Evolutionary conservation across 2,113 vertebrate species (phyloP).

Genomic region (Embiotoca jacksoni): DNA sequence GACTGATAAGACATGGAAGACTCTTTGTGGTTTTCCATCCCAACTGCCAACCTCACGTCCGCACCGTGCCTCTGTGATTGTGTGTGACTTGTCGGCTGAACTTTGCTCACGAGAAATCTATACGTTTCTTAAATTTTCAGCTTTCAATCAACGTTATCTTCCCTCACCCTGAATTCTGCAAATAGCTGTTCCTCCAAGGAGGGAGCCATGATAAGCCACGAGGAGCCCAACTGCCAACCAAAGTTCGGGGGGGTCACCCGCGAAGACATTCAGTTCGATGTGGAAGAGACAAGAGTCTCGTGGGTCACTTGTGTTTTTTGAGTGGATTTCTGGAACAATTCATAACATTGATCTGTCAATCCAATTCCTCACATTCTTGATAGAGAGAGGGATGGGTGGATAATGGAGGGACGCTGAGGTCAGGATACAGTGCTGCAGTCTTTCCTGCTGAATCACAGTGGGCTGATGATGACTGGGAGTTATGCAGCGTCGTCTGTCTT

Average conservation of each 20-base stretch:
- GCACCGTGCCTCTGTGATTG: not conserved
- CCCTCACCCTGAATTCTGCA: slow-evolving; percentile 21
- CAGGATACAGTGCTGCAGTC: slow-evolving; percentile 31
- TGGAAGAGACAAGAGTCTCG: not conserved
- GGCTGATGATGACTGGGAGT: slow-evolving; percentile 48
- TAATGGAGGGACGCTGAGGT: slow-evolving; percentile 11
- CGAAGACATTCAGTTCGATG: not conserved
- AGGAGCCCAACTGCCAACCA: not conserved
- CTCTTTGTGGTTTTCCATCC: slow-evolving; percentile 35
- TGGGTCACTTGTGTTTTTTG: slow-evolving; percentile 1
- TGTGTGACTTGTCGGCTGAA: slow-evolving; percentile 13
- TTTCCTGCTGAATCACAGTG: slow-evolving; percentile 78
- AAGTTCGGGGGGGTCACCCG: slow-evolving; percentile 13
- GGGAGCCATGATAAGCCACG: slow-evolving; percentile 9
- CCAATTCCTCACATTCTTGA: not conserved
- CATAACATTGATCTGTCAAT: slow-evolving; percentile 48
- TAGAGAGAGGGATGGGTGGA: slow-evolving; percentile 1
- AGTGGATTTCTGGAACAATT: slow-evolving; percentile 43
- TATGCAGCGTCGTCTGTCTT: slow-evolving; percentile 30
- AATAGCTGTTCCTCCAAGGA: slow-evolving; percentile 21
- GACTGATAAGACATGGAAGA: slow-evolving; percentile 49
- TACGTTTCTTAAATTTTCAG: slow-evolving; percentile 20
- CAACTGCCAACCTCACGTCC: slow-evolving; percentile 30
- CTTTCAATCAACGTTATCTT: slow-evolving; percentile 22
- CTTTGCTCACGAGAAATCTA: slow-evolving; percentile 33